Evolutionary conservation across 2,113 vertebrate genomes (phyloP), one percentile per base, ranked within the genome.

Genomic region (Ptyas mucosa): DNA sequence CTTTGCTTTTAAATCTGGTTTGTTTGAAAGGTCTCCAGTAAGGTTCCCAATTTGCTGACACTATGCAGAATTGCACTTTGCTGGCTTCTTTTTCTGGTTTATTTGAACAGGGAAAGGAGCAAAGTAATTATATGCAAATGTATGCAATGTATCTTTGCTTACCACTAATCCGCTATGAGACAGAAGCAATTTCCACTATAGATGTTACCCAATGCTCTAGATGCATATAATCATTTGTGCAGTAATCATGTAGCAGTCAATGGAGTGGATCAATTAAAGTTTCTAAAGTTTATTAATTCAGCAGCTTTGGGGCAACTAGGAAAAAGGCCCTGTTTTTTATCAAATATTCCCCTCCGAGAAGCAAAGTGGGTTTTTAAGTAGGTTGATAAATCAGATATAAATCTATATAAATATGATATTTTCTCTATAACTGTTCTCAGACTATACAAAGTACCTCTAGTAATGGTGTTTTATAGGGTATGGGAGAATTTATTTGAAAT

Each of bases 401-500:
- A 69, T 52, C 3, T 88, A 29, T 54, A 53, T 52, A 53, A 26
- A 29, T 51, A 51, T 5, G 8, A 49, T 54, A 7, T 12, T 5
- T 24, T 90, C 61, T 90, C 14, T 64, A 64, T 64, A 15, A 81
- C 24, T 90, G 39, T 58, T 20, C 26, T 46, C 43, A n/a, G 15
- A 20, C 46, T 64, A n/a, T 64, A n/a, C 14, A 90, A 61, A 29
- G 92, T 94, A 92, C 26, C 92, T 64, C 95, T 95, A 95, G 86
- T 61, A 93, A 96, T 95, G 91, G 92, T 91, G 94, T 94, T 93
- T 94, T 92, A 94, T 96, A 96, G 94, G 89, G 26, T 95, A 95
- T 95, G 92, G 89, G 95, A 97, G 96, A 96, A 95, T 95, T 97
- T 95, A 88, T 92, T 95, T 96, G 94, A 94, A 54, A 10, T 34